Percentiles rank a stretch among this genome's conserved stretches.
Evolutionary conservation across 2,888 invertebrate species (phyloP).

Genomic region (Eupithecia subumbrata): DNA sequence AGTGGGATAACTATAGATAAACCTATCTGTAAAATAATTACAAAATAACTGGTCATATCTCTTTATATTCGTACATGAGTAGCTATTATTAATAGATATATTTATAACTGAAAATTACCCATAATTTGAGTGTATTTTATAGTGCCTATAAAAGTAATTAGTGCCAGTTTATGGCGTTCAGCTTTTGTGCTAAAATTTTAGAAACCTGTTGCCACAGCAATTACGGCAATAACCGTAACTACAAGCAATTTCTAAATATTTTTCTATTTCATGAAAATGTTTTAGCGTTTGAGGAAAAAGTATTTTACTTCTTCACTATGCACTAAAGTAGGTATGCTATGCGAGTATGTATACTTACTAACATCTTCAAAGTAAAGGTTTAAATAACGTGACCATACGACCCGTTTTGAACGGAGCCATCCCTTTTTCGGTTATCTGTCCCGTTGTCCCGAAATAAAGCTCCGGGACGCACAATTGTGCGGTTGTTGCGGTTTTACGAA

Average conservation of each 20-base stretch:
- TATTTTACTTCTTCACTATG: not conserved
- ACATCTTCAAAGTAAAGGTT: too few relatives aligned
- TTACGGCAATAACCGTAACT: not conserved
- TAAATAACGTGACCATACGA: too few relatives aligned
- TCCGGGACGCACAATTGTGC: too few relatives aligned
- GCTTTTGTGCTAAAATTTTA: slow-evolving; percentile 27
- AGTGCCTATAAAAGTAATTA: not conserved
- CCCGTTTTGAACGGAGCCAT: too few relatives aligned
- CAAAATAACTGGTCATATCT: not conserved
- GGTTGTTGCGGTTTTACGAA: too few relatives aligned
- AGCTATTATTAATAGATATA: slow-evolving; percentile 26
- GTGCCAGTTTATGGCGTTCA: slow-evolving; percentile 17
- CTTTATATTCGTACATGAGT: slow-evolving; percentile 1
- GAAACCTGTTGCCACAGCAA: slow-evolving; percentile 6
- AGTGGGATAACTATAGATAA: not conserved
- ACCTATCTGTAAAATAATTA: not conserved
- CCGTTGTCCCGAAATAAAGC: too few relatives aligned
- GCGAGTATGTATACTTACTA: too few relatives aligned
- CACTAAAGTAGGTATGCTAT: not conserved
- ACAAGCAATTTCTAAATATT: not conserved
- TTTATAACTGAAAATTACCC: slow-evolving; percentile 34
- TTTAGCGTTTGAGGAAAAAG: not conserved
- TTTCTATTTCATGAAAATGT: not conserved
- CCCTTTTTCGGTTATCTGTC: too few relatives aligned
- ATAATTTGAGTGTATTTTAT: slow-evolving; percentile 30